Evolutionary conservation across 1,140 invertebrate species (phyloP), one percentile per base, ranked within the genome.

Genomic region (Listronotus bonariensis): DNA sequence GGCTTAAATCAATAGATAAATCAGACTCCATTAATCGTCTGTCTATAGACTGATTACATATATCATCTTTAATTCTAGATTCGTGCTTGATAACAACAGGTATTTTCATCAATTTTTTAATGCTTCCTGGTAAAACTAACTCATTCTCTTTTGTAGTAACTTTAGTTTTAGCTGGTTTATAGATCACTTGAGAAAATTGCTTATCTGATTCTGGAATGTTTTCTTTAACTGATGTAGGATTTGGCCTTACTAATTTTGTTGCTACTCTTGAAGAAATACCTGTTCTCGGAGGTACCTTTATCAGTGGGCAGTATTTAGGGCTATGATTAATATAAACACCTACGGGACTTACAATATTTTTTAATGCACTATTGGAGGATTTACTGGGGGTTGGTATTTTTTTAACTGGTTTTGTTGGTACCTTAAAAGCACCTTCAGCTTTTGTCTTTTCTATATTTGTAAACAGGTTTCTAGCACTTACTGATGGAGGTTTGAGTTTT

Each of bases 11-110:
- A 31, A 55, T 42, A 15, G 53, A 14, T 26, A 55, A 26, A 42
- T 55, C 40, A 7, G 53, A 55, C 11, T 55, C 53, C 9, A 41
- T 20, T 15, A 55, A 15, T 0, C n/a, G 14, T 42, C 53, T 4
- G 6, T 42, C 40, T 6, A 55, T 55, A 9, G 53, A 55, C 7
- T 34, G n/a, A 36, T 55, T 34, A 10, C 6, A 6, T 20, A 3
- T 3, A 20, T 55, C 45, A 18, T 5, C n/a, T 42, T 55, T 17
- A 42, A 55, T 41, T 26, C 53, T 31, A 0, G 9, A 1, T 36
- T 55, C 53, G 26, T 55, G 53, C 26, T 55, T 55, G 11, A 15
- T 55, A 4, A 55, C 53, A 14, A 55, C 38, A 18, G 18, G n/a
- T 8, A 8, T 36, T 10, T 17, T 18, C 4, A 55, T 42, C 12